A percentile compares a stretch with the other conserved stretches of the same genome.
phyloP scores from a whole-genome alignment of 2,797 vertebrate species.

The Lepus oiostolus region DNA sequence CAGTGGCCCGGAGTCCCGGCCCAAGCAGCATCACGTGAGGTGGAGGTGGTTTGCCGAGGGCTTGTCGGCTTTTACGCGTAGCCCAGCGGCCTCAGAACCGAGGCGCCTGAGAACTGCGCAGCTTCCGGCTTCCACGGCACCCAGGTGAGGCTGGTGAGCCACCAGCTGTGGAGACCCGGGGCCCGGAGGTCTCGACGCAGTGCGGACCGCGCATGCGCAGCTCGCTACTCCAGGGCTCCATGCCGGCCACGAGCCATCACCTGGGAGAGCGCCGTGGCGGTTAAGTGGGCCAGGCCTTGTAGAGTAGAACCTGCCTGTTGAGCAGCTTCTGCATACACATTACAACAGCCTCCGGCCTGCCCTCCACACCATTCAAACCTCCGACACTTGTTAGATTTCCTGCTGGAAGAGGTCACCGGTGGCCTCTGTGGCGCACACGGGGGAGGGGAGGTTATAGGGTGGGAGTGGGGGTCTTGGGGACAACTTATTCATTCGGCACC shows the following conservation, averaged over 20 bases:
- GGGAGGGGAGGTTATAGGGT: too few relatives aligned
- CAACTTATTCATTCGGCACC: neutral
- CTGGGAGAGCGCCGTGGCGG: neutral
- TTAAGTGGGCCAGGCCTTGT: neutral
- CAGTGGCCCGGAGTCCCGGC: fast-evolving
- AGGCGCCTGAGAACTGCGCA: neutral
- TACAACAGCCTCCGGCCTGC: too few relatives aligned
- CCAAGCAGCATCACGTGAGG: neutral
- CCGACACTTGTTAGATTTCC: neutral
- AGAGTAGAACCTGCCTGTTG: neutral
- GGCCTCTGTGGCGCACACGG: too few relatives aligned
- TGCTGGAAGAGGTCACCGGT: neutral
- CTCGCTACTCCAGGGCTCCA: neutral
- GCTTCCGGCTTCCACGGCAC: neutral
- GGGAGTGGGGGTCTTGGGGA: neutral
- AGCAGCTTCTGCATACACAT: neutral
- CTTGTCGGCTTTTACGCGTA: neutral
- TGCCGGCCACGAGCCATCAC: neutral
- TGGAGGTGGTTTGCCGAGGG: neutral
- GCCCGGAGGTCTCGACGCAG: neutral
- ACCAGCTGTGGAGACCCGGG: neutral
- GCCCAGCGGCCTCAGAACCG: neutral
- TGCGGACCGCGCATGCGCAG: neutral
- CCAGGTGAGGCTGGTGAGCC: neutral
- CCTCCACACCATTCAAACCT: neutral